Evolutionary conservation across 1,140 invertebrate genomes (phyloP).

Genomic region (Drosophila kurseongensis): DNA sequence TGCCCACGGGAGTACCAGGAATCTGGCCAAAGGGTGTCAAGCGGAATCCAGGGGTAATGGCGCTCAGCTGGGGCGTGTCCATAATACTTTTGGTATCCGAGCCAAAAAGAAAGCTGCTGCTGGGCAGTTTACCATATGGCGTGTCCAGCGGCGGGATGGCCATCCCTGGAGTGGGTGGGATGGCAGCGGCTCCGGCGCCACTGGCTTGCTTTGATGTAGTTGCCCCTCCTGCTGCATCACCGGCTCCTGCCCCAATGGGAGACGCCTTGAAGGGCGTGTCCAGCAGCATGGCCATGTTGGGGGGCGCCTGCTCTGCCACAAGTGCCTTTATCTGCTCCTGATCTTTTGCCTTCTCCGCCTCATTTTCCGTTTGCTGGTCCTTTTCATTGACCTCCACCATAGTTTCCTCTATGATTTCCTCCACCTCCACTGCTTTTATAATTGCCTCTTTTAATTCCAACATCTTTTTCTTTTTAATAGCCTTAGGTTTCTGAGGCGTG

Average conservation of each 20-base stretch:
- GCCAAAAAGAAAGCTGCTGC: conserved; percentile 71
- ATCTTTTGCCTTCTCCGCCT: conserved; percentile 4
- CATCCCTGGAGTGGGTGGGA: conserved; percentile 73
- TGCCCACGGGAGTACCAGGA: conserved; percentile 60
- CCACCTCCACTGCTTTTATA: neutral
- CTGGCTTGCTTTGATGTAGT: neutral
- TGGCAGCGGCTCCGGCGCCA: neutral
- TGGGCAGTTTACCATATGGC: conserved; percentile 57
- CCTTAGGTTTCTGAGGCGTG: conserved; percentile 53
- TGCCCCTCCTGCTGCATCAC: neutral
- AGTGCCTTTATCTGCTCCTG: conserved; percentile 3
- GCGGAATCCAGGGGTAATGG: conserved; percentile 78
- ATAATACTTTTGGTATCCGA: conserved; percentile 78
- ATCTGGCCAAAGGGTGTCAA: conserved; percentile 62
- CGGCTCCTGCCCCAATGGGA: neutral
- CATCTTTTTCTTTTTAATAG: conserved; percentile 3
- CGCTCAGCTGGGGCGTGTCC: conserved; percentile 72
- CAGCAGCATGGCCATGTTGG: conserved; percentile 62
- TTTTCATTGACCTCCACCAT: neutral
- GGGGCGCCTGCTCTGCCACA: neutral
- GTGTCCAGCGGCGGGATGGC: conserved; percentile 45
- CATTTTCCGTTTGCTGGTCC: neutral
- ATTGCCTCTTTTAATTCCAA: neutral
- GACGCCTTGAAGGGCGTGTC: conserved; percentile 73
- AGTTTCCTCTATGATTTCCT: neutral